phyloP scores from a whole-genome alignment of 1,140 invertebrate genomes.

The Calephelis nemesis region DNA sequence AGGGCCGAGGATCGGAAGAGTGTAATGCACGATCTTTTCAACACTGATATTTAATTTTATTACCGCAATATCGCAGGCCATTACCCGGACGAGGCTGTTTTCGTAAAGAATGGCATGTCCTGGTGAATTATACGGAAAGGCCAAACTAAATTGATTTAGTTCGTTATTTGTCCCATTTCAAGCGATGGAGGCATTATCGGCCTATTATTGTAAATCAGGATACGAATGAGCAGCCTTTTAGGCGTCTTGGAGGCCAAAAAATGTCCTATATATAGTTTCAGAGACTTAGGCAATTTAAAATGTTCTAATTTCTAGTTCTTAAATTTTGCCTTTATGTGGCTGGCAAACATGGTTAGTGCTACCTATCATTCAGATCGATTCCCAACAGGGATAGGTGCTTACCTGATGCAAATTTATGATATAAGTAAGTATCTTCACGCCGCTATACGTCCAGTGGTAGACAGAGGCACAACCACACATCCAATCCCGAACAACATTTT shows the following conservation, averaged over 20 bases:
- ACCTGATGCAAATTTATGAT: no score
- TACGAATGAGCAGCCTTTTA: neutral
- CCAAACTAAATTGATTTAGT: constrained; percentile 1
- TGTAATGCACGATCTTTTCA: neutral
- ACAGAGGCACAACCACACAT: no score
- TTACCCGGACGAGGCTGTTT: neutral
- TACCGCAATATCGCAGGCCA: neutral
- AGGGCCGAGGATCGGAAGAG: no score
- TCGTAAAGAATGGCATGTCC: constrained; percentile 1
- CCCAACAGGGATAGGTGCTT: no score
- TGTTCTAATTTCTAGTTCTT: no score
- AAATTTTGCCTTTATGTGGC: no score
- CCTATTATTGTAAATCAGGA: constrained; percentile 5
- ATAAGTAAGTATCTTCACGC: no score
- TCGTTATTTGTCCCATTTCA: constrained; percentile 5
- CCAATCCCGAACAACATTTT: no score
- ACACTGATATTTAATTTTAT: constrained; percentile 9
- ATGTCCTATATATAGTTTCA: neutral
- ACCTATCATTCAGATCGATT: no score
- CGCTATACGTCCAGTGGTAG: no score
- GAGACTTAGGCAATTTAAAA: neutral
- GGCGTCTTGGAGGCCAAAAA: neutral
- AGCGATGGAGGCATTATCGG: constrained; percentile 6
- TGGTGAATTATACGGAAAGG: constrained; percentile 3
- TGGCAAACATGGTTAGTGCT: no score